Base-by-base conservation (phyloP, 2,888 invertebrate species). In the Parnassius smintheus region DNA sequence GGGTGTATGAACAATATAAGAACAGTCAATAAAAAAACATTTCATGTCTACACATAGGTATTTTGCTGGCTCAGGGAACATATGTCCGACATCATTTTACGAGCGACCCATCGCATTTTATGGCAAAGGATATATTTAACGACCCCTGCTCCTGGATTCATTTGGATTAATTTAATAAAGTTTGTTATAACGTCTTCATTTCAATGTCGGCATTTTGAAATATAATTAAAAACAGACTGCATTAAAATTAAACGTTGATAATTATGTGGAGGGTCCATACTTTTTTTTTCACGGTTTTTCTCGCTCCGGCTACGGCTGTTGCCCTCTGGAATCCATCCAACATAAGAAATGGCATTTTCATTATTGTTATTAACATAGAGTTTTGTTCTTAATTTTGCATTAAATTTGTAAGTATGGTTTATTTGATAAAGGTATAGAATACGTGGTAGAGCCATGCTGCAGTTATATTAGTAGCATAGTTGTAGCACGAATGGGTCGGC, bases 161-260 rank as follows among this genome's bases (percentile, higher is more conserved):
- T 83, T 79, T 76, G 82, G 82, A 86, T 85, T 86, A 82, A 84
- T 83, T 86, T 83, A 83, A 86, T 87, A 83, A 85, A 84, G 62
- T 59, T 59, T 56, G 59, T 59, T 63, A 59, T 54, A 44, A 63
- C 50, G 22, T 58, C 50, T 53, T 42, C 59, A 25, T 53, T 57
- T 54, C 44, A n/a, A 58, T 64, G 59, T 60, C 62, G 65, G 64
- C 59, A 41, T 61, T 65, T 59, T 45, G 45, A 12, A 62, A 48
- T 46, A 48, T 60, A 65, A 60, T 62, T 62, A 62, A 58, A 65
- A 18, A 44, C 48, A 53, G 60, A 56, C 51, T 18, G 51, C 56
- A 46, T 61, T 51, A 56, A 56, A 61, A 56, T 61, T 61, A 51
- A 50, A 61, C 22, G 51, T 44, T 11, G 56, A 50, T 51, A 56